These are phyloP conservation scores for Callocephalon fimbriatum DNA, from an alignment of 2,113 vertebrate genomes.

Conservation along the genomic window DNA sequence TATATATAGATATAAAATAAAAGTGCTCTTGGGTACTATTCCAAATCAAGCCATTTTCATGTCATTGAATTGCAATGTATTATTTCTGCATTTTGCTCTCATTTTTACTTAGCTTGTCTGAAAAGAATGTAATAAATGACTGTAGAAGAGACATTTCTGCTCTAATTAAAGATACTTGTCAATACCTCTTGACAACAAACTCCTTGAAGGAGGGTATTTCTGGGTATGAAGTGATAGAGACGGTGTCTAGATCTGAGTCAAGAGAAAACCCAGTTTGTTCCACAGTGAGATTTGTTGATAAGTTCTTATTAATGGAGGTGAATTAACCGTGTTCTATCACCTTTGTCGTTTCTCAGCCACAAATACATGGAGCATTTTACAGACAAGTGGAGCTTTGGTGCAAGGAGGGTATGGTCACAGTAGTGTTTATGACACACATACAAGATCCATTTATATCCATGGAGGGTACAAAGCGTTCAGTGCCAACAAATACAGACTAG, in stretches of 20 bases:
- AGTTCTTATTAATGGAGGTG: not conserved
- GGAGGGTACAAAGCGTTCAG: conserved; percentile 98
- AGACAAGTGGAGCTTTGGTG: conserved; percentile 88
- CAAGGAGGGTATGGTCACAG: conserved; percentile 98
- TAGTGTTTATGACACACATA: conserved; percentile 88
- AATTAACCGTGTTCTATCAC: not conserved
- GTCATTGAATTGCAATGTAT: not conserved
- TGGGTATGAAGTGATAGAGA: not conserved
- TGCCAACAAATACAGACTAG: conserved; percentile 94
- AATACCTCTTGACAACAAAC: not conserved
- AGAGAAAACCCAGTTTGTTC: not conserved
- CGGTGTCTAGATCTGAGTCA: not conserved
- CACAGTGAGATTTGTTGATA: not conserved
- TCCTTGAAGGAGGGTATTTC: not conserved
- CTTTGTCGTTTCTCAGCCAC: conserved; percentile 70
- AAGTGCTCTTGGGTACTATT: not conserved
- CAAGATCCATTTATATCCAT: conserved; percentile 89
- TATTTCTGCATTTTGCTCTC: not conserved
- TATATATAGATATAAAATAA: not conserved
- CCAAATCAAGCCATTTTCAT: not conserved
- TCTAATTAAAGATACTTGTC: not conserved
- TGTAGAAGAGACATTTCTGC: not conserved
- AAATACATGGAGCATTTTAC: conserved; percentile 86
- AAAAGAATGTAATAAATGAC: not conserved
- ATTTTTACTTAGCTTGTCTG: conserved; percentile 3